A percentile compares a stretch with the other conserved stretches of the same genome.
Evolutionary conservation across 2,888 invertebrate genomes (phyloP).

Genomic region (Empis livida): DNA sequence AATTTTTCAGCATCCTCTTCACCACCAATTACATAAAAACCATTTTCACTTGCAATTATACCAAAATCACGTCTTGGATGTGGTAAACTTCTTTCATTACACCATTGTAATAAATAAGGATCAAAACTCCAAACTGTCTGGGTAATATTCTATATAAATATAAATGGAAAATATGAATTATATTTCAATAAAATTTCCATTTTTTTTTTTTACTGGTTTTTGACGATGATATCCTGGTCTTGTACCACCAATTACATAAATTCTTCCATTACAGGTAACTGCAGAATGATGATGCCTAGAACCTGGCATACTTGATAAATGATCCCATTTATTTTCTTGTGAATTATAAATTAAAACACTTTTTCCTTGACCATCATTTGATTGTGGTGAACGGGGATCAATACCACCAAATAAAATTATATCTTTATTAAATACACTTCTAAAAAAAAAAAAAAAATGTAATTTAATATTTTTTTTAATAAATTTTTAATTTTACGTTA

Average conservation of each 20-base stretch:
- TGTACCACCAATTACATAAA: constrained; percentile 52
- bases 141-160: background rate
- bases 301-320: constrained; percentile 52
- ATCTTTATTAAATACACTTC: background rate
- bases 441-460: too few species aligned
- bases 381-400: constrained; percentile 42
- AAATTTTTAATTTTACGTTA: too few species aligned
- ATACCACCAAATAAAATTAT: constrained; percentile 48
- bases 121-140: constrained; percentile 58
- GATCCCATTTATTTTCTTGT: constrained; percentile 49
- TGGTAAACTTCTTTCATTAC: constrained; percentile 45
- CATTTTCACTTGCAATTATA: constrained; percentile 48
- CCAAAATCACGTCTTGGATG: constrained; percentile 55
- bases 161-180: background rate
- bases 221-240: constrained; percentile 14
- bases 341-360: constrained; percentile 48
- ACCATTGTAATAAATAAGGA: constrained; percentile 50
- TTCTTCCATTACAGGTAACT: constrained; percentile 46
- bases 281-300: constrained; percentile 57
- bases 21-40: constrained; percentile 59
- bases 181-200: background rate
- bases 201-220: constrained; percentile 7
- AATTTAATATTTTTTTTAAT: too few species aligned
- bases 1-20: constrained; percentile 47
- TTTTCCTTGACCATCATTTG: constrained; percentile 34